phyloP scores from a whole-genome alignment of 53 echinoderm and acorn worm species.

The Pentamera pediparva region DNA sequence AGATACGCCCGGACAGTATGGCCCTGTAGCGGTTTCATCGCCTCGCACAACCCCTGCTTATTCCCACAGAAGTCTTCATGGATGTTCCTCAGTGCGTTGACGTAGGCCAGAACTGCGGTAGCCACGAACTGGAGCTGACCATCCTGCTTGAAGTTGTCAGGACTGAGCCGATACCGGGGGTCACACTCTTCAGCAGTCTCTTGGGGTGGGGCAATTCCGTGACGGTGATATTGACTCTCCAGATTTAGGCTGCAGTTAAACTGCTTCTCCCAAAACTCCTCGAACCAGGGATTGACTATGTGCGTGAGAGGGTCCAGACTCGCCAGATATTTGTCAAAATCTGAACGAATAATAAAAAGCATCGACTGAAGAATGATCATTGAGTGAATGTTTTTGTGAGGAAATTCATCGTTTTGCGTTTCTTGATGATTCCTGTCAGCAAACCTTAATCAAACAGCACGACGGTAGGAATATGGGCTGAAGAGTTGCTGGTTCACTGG shows the following conservation, averaged over 20 bases:
- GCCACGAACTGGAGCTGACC: conserved; percentile 76
- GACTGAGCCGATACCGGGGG: background rate
- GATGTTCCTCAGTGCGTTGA: conserved; percentile 69
- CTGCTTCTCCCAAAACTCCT: conserved; percentile 80
- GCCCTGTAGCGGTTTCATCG: conserved; percentile 56
- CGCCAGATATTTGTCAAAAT: conserved; percentile 75
- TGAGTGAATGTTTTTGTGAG: too few relatives aligned
- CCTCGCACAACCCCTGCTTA: conserved; percentile 46
- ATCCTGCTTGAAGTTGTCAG: conserved; percentile 44
- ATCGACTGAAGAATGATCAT: too few relatives aligned
- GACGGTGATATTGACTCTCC: background rate
- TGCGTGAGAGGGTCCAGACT: conserved; percentile 48
- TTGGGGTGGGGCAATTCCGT: background rate
- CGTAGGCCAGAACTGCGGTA: conserved; percentile 72
- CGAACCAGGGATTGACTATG: conserved; percentile 69
- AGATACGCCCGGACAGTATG: conserved; percentile 41
- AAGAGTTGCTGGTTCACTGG: too few relatives aligned
- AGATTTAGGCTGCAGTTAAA: conserved; percentile 47
- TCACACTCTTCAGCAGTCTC: background rate
- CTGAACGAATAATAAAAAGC: conserved; percentile 28
- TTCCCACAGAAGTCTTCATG: conserved; percentile 59
- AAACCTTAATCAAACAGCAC: too few relatives aligned
- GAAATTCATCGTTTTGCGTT: too few relatives aligned
- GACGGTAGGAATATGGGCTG: too few relatives aligned
- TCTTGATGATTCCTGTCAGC: too few relatives aligned